Conservation (phyloP, 1,140 invertebrate genomes). For the Psix sp. region DNA sequence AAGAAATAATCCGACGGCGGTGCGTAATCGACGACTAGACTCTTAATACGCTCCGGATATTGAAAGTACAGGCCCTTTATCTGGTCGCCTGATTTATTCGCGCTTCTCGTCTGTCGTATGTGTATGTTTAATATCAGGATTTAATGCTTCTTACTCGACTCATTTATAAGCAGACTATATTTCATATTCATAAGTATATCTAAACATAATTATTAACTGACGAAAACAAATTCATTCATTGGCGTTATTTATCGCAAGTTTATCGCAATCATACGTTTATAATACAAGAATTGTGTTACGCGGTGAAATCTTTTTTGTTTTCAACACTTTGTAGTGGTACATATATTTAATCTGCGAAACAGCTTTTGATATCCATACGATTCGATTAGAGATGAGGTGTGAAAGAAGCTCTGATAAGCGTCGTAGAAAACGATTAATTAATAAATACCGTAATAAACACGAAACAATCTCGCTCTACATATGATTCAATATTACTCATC, state of each 20-base stretch:
- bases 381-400: too few relatives aligned
- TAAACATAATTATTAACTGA: slow-evolving; percentile 46
- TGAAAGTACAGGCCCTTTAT: slow-evolving; percentile 43
- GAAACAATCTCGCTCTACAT: too few relatives aligned
- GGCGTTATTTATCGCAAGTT: slow-evolving; percentile 18
- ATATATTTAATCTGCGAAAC: too few relatives aligned
- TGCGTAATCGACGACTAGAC: slow-evolving; percentile 42
- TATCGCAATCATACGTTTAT: slow-evolving; percentile 13
- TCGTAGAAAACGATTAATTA: too few relatives aligned
- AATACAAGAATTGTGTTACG: too few relatives aligned
- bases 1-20: slow-evolving; percentile 28
- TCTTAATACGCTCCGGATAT: slow-evolving; percentile 28
- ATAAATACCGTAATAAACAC: too few relatives aligned
- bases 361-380: too few relatives aligned
- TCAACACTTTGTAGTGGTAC: too few relatives aligned
- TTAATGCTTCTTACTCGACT: slow-evolving; percentile 30
- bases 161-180: slow-evolving; percentile 39
- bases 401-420: too few relatives aligned
- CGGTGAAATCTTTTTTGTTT: too few relatives aligned
- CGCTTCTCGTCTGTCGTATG: slow-evolving; percentile 34
- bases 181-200: slow-evolving; percentile 38
- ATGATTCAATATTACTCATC: too few relatives aligned
- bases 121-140: slow-evolving; percentile 46
- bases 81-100: slow-evolving; percentile 45
- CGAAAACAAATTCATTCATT: slow-evolving; percentile 47